Evolutionary conservation across 2,888 invertebrate genomes (phyloP), one percentile per base, ranked within the genome.

Genomic region (Apodemia mormo): DNA sequence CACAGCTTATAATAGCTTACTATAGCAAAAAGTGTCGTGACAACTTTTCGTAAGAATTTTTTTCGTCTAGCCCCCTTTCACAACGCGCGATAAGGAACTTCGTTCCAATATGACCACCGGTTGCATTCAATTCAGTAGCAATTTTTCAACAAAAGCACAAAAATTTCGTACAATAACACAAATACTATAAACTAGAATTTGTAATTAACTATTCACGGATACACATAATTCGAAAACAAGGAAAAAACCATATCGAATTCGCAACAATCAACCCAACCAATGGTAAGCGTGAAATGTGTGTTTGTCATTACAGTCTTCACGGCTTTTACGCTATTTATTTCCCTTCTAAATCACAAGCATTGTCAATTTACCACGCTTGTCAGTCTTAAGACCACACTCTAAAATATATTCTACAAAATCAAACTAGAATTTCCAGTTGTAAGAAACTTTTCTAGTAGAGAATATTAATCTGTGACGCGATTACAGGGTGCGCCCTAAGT

Each of bases 241-340:
- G 14, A 30, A 61, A 61, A 61, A 61, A 61, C 86, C 85, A 78
- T 81, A 83, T 81, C 85, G 82, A 89, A 89, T 89, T 82, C 78
- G 81, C 83, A 82, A 85, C 84, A 86, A 87, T 83, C 80, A 78
- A 79, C 82, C 81, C 76, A 79, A 84, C 77, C 83, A 86, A 86
- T 81, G 78, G 76, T 75, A 72, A 85, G 81, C 92, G 84, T 92
- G 87, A 90, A 92, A 93, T 92, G 81, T 80, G 80, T 93, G 91
- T 93, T 93, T 93, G 90, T 87, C 87, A 87, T 88, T 85, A 82
- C 80, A 82, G 81, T 85, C 86, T 89, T 88, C 90, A 90, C 87
- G 90, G 90, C 82, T 83, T 83, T 88, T 85, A 88, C 84, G 81
- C 85, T 86, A 90, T 90, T 90, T 89, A 90, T 90, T 85, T 88